Evolutionary conservation across 2,113 vertebrate species (phyloP), one percentile per base, ranked within the genome.

Genomic region (Polypterus bichir): DNA sequence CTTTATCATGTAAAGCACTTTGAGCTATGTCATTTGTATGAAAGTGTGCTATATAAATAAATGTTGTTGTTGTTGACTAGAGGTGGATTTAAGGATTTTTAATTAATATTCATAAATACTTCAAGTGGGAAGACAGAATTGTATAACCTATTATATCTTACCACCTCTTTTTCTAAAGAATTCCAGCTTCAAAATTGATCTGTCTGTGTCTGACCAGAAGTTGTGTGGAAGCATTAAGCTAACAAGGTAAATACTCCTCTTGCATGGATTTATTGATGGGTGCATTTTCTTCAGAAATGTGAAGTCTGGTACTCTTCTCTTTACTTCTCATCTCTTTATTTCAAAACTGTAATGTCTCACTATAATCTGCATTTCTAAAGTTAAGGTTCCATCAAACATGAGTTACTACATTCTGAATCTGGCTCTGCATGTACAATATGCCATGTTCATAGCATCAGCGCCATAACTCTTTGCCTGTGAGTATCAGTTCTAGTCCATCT

Each of bases 91-190:
- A n/a, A 46, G 48, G 9, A 47, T 47, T 4, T 27, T 64, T 49
- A 67, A 54, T 44, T 74, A 77, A 0, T 68, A 79, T 54, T 81
- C 79, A 66, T 66, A 46, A 51, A 72, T 83, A 54, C 49, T 58
- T 5, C 11, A 49, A 56, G 77, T 83, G 63, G 75, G 78, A 70
- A 51, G 7, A 7, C 8, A 54, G 44, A 5, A 52, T 44, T 51
- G 46, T 11, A 44, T 59, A 27, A 27, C 27, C 27, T 27, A 27
- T 27, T 27, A 27, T 27, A 27, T 27, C 27, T 27, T 27, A 27
- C 27, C 27, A 27, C 27, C 27, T 27, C 7, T 64, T 51, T 9
- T 7, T 61, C 47, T 67, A 3, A 59, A 84, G 82, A 66, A 59
- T 49, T 70, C 63, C 3, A 3, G 1, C 1, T 59, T 76, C 45